Evolutionary conservation across 2,888 invertebrate genomes (phyloP).

Genomic region (Cosmia trapezina): DNA sequence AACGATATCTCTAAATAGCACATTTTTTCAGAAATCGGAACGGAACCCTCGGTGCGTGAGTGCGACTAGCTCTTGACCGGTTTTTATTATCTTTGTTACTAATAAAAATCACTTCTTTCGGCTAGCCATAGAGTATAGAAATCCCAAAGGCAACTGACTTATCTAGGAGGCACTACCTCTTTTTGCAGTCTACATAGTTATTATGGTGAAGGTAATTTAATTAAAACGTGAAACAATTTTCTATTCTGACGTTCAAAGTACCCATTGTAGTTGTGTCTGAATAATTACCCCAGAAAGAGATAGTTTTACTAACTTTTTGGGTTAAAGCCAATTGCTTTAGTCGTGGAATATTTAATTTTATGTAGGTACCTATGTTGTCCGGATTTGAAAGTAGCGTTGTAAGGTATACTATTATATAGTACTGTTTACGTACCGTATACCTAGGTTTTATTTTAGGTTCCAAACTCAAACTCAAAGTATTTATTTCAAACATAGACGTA

Average conservation of each 20-base stretch:
- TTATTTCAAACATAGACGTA: no score
- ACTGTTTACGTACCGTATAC: neutral
- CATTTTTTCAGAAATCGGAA: no score
- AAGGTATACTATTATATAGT: neutral
- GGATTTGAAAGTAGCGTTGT: constrained; percentile 4
- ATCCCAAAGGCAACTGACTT: no score
- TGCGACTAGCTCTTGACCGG: no score
- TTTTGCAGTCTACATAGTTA: neutral
- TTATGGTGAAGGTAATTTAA: constrained; percentile 12
- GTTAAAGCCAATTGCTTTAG: constrained; percentile 43
- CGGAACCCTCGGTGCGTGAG: no score
- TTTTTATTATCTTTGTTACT: no score
- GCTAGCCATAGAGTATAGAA: no score
- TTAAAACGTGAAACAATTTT: constrained; percentile 22
- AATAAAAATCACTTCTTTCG: no score
- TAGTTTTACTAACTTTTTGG: constrained; percentile 45
- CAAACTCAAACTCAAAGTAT: no score
- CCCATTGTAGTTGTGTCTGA: constrained; percentile 29
- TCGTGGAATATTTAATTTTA: constrained; percentile 25
- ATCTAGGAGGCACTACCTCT: no score
- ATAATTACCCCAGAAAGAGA: constrained; percentile 37
- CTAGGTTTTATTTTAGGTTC: neutral
- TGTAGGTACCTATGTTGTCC: neutral
- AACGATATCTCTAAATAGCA: no score
- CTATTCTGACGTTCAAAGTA: constrained; percentile 5